phyloP scores from a whole-genome alignment of 30 jellyfish, hydroid and myxozoan genomes.

The Calvadosia cruxmelitensis region DNA sequence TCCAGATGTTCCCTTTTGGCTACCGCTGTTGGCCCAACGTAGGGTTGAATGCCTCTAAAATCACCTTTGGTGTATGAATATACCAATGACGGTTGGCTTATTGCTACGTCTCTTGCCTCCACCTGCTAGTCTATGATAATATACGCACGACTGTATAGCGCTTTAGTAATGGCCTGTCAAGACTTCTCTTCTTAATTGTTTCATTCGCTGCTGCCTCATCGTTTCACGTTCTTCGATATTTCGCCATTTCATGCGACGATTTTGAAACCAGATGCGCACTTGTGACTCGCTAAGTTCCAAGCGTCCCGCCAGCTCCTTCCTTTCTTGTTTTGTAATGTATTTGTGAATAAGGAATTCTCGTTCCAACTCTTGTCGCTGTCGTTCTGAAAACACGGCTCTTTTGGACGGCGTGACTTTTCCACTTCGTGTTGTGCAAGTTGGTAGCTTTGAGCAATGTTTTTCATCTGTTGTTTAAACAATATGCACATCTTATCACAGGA shows the following conservation, averaged over 20 bases:
- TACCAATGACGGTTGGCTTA: too few species aligned
- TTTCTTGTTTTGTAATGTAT: slow-evolving; percentile 62
- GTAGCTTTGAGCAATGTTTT: too few species aligned
- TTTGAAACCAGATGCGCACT: slow-evolving; percentile 69
- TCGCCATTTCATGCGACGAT: slow-evolving; percentile 75
- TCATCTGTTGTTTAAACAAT: too few species aligned
- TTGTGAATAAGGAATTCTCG: slow-evolving; percentile 56
- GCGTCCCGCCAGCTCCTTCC: slow-evolving; percentile 43
- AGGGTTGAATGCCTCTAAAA: too few species aligned
- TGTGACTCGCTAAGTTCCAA: slow-evolving; percentile 52
- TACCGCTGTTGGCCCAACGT: too few species aligned
- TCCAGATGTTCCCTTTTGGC: too few species aligned
- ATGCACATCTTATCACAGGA: too few species aligned
- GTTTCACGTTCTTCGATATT: slow-evolving; percentile 64
- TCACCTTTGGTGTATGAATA: too few species aligned
- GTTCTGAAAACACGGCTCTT: slow-evolving; percentile 64
- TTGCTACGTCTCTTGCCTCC: too few species aligned
- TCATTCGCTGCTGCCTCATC: slow-evolving; percentile 44
- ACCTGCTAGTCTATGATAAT: too few species aligned
- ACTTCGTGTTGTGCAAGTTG: too few species aligned
- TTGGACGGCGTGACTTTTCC: slow-evolving; percentile 39
- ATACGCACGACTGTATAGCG: too few species aligned
- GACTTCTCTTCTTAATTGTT: background rate
- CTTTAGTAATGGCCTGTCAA: background rate
- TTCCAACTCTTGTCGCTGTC: slow-evolving; percentile 51